Percentiles rank a stretch among this genome's conserved stretches.
phyloP scores from a whole-genome alignment of 2,888 invertebrate genomes.

The Epiperipatus broadwayi region DNA sequence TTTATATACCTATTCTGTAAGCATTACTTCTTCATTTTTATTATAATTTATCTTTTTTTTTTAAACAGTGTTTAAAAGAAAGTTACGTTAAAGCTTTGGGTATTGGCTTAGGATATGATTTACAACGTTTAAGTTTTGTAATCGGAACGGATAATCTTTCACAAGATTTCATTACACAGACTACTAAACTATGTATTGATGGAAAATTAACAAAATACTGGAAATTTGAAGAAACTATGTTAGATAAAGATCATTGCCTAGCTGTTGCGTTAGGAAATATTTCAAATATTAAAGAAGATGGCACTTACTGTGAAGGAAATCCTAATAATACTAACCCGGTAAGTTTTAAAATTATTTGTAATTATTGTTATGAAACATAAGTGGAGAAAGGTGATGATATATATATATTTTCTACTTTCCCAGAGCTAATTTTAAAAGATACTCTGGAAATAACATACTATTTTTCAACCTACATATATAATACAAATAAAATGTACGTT shows the following conservation, averaged over 20 bases:
- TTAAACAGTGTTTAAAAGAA: slow-evolving; percentile 65
- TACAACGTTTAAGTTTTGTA: slow-evolving; percentile 54
- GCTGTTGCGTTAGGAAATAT: slow-evolving; percentile 52
- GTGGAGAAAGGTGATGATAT: no score
- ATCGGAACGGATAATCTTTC: no score
- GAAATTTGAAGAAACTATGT: slow-evolving; percentile 61
- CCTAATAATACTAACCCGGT: no score
- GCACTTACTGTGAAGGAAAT: no score
- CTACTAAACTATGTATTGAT: slow-evolving; percentile 45
- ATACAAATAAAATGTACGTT: no score
- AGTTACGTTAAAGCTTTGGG: slow-evolving; percentile 82
- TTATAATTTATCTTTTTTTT: slow-evolving; percentile 11
- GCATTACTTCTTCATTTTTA: background rate
- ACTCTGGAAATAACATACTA: no score
- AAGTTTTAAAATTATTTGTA: no score
- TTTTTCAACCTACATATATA: no score
- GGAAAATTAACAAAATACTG: slow-evolving; percentile 40
- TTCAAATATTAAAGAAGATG: no score
- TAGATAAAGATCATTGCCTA: slow-evolving; percentile 55
- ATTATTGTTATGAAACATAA: no score
- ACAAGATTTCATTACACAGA: slow-evolving; percentile 1
- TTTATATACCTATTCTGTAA: background rate
- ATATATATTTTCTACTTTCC: no score
- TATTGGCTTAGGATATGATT: slow-evolving; percentile 55
- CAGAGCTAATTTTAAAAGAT: no score